These are phyloP conservation scores for Garrulus glandarius DNA, from an alignment of 2,797 vertebrate genomes.

Conservation along the genomic window DNA sequence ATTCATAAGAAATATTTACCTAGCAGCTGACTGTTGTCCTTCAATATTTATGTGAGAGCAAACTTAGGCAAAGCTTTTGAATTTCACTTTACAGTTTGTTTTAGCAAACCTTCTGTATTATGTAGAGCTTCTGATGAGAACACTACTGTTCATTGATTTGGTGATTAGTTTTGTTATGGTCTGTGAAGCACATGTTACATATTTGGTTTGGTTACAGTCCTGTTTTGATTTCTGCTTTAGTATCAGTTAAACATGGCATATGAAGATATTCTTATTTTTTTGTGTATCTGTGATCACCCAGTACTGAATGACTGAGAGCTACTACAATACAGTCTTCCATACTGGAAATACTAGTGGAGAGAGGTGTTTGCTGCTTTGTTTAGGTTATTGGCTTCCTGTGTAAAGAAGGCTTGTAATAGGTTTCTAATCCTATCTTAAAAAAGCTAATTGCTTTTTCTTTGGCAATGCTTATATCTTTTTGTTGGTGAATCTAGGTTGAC, in stretches of 20 bases:
- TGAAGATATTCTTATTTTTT: neutral
- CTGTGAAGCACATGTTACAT: neutral
- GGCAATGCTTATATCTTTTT: neutral
- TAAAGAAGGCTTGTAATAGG: neutral
- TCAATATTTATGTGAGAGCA: neutral
- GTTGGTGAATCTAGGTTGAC: neutral
- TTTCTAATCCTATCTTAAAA: neutral
- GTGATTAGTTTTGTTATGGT: neutral
- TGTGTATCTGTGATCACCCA: fast-evolving
- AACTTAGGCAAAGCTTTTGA: neutral
- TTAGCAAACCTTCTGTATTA: neutral
- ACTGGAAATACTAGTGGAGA: neutral
- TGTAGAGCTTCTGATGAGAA: neutral
- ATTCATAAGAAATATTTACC: neutral
- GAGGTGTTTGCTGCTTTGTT: neutral
- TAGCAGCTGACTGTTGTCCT: neutral
- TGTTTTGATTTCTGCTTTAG: neutral
- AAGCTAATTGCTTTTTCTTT: neutral
- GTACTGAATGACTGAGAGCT: neutral
- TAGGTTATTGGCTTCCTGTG: neutral
- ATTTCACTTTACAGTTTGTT: neutral
- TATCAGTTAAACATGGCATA: neutral
- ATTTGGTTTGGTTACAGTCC: neutral
- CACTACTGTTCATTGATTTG: neutral
- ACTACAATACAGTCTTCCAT: neutral